These are phyloP conservation scores for Oreochromis spilurus DNA, from an alignment of 2,113 vertebrate genomes.

Conservation along the genomic window DNA sequence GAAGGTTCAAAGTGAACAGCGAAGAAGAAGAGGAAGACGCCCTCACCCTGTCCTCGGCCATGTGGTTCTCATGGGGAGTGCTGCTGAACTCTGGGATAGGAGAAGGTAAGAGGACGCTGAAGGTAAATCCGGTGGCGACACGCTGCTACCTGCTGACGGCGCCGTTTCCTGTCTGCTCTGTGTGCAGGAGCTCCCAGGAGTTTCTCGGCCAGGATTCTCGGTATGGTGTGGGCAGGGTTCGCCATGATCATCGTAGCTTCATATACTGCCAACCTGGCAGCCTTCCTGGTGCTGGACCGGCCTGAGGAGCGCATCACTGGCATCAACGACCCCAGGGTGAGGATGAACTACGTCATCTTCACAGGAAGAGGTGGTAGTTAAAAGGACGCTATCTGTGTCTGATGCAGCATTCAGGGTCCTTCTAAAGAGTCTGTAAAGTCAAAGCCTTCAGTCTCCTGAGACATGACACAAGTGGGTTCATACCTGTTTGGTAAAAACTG, in stretches of 20 bases:
- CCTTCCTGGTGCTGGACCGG: slow-evolving; percentile 97
- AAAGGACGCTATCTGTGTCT: neutral
- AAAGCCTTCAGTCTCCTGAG: neutral
- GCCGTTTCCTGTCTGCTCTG: neutral
- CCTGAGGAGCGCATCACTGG: slow-evolving; percentile 98
- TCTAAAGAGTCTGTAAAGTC: neutral
- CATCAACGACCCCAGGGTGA: slow-evolving; percentile 96
- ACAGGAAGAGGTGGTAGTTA: neutral
- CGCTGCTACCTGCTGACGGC: slow-evolving; percentile 56
- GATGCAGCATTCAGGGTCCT: neutral
- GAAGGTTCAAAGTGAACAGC: slow-evolving; percentile 98
- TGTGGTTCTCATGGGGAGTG: slow-evolving; percentile 99
- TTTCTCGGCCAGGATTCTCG: slow-evolving; percentile 98
- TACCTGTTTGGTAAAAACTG: neutral
- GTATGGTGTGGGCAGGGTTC: slow-evolving; percentile 99
- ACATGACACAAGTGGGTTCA: neutral
- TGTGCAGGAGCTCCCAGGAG: slow-evolving; percentile 89
- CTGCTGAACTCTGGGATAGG: slow-evolving; percentile 97
- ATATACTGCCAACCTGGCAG: slow-evolving; percentile 98
- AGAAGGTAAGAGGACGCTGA: slow-evolving; percentile 79
- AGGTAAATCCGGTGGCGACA: neutral
- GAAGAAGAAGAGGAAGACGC: slow-evolving; percentile 99
- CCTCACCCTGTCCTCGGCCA: slow-evolving; percentile 94
- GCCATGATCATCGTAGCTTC: slow-evolving; percentile 99
- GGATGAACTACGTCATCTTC: neutral